These are phyloP conservation scores for Lepilemur ruficaudatus DNA, from an alignment of 2,797 vertebrate genomes.

Conservation along the genomic window DNA sequence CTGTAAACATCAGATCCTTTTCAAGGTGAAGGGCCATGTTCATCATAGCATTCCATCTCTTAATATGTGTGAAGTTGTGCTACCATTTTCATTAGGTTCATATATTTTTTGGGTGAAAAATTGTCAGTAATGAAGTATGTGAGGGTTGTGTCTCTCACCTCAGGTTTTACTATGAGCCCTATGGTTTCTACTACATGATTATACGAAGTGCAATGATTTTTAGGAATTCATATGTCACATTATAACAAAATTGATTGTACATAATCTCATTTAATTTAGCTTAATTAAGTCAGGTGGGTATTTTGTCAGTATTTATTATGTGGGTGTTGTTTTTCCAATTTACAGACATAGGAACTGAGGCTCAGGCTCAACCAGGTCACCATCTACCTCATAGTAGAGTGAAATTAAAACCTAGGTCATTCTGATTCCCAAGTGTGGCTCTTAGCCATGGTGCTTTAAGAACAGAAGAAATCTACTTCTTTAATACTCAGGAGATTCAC, in stretches of 20 bases:
- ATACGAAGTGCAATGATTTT: not conserved
- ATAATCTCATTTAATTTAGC: not conserved
- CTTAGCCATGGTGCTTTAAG: not conserved
- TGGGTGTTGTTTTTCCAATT: not conserved
- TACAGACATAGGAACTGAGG: not conserved
- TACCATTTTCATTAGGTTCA: not conserved
- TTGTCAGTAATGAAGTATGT: not conserved
- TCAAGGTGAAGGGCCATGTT: not conserved
- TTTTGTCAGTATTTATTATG: not conserved
- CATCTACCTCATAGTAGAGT: accelerated
- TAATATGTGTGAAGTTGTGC: not conserved
- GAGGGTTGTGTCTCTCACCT: not conserved
- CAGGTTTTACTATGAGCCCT: not conserved
- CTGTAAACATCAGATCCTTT: not conserved
- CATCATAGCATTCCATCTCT: not conserved
- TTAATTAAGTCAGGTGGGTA: not conserved
- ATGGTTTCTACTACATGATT: not conserved
- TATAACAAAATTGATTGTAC: not conserved
- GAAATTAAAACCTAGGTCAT: not conserved
- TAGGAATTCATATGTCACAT: not conserved
- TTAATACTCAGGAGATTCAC: not conserved
- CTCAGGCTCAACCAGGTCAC: not conserved
- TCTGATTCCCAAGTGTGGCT: not conserved
- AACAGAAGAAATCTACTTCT: not conserved
- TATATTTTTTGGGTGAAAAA: not conserved